phyloP scores from a whole-genome alignment of 2,888 invertebrate genomes.

The Trichacis sp. region DNA sequence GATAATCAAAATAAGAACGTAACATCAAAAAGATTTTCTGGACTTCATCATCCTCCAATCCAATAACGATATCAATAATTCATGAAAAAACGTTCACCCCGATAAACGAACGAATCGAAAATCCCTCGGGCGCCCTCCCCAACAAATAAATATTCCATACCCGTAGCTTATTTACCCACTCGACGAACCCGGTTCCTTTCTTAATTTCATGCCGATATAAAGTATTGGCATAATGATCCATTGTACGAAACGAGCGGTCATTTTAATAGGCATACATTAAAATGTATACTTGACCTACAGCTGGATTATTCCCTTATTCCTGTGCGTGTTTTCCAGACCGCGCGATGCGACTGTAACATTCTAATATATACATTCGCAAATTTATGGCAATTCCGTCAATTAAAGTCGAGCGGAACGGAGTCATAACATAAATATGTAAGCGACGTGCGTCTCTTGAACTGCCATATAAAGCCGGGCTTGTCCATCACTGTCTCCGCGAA shows the following conservation, averaged over 20 bases:
- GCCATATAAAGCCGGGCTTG: conserved; percentile 66
- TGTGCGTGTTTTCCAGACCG: conserved; percentile 14
- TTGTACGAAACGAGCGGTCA: conserved; percentile 13
- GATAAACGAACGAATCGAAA: too few relatives aligned
- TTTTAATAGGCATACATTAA: conserved; percentile 36
- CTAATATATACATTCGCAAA: conserved; percentile 55
- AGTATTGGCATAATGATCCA: conserved; percentile 9
- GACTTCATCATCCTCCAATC: too few relatives aligned
- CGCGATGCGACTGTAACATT: conserved; percentile 25
- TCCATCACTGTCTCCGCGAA: conserved; percentile 67
- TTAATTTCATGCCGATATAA: conserved; percentile 12
- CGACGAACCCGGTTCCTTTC: conserved; percentile 10
- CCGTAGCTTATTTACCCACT: not conserved
- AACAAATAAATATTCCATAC: not conserved
- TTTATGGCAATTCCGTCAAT: conserved; percentile 68
- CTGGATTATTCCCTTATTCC: conserved; percentile 32
- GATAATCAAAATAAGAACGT: too few relatives aligned
- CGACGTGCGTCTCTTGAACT: conserved; percentile 52
- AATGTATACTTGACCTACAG: conserved; percentile 43
- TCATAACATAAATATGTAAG: conserved; percentile 69
- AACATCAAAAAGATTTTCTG: too few relatives aligned
- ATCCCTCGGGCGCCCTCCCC: too few relatives aligned
- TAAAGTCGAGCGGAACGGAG: conserved; percentile 63
- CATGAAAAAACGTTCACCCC: too few relatives aligned
- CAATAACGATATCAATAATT: too few relatives aligned